These are phyloP conservation scores for Strigamia crassipes DNA, from an alignment of 2,888 invertebrate species.

Conservation along the genomic window DNA sequence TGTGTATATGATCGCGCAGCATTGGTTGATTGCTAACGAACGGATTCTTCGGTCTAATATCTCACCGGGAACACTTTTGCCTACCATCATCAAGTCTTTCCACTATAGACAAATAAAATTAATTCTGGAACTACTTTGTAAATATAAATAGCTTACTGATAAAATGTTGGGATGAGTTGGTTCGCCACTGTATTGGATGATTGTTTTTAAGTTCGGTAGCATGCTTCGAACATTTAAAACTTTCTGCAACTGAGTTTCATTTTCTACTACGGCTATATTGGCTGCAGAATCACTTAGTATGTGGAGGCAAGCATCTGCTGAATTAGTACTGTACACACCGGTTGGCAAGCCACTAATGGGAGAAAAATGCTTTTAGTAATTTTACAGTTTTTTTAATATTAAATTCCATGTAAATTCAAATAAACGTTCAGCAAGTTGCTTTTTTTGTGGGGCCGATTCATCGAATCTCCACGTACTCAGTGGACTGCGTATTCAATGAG, in stretches of 20 bases:
- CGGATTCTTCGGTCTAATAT: constrained; percentile 54
- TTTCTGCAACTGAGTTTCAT: constrained; percentile 57
- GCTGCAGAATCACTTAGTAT: constrained; percentile 75
- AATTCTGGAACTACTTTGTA: too few species aligned
- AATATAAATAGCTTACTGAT: constrained; percentile 44
- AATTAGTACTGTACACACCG: constrained; percentile 91
- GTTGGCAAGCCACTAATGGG: constrained; percentile 75
- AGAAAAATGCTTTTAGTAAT: constrained; percentile 51
- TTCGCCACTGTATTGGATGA: constrained; percentile 57
- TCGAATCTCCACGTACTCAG: too few species aligned
- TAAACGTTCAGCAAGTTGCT: too few species aligned
- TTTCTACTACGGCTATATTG: constrained; percentile 85
- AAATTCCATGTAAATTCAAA: too few species aligned
- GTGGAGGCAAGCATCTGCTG: constrained; percentile 80
- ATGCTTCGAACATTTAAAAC: constrained; percentile 53
- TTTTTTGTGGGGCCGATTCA: too few species aligned
- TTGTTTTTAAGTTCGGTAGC: constrained; percentile 55
- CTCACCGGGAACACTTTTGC: constrained; percentile 53
- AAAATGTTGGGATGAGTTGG: constrained; percentile 46
- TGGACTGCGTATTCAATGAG: too few species aligned
- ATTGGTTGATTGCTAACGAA: constrained; percentile 55
- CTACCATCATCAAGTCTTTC: constrained; percentile 56
- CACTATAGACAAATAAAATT: too few species aligned
- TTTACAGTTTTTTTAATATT: too few species aligned
- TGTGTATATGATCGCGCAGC: constrained; percentile 58